phyloP scores from a whole-genome alignment of 2,797 vertebrate genomes.

The Muscicapa comitata region DNA sequence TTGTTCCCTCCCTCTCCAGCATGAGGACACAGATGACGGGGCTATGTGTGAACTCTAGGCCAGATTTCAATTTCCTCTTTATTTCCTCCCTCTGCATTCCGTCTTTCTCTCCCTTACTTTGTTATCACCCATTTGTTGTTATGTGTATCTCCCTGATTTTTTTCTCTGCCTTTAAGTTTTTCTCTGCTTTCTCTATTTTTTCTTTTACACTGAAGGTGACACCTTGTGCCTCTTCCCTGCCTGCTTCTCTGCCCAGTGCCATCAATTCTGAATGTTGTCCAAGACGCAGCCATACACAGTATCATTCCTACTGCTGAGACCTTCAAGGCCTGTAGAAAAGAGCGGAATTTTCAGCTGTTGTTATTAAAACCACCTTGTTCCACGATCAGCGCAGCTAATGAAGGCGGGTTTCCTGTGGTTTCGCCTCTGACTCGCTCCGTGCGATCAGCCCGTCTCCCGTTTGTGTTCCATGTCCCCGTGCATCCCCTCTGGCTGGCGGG shows the following conservation, averaged over 20 bases:
- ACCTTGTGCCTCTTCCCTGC: not conserved
- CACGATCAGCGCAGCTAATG: not conserved
- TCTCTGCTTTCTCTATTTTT: not conserved
- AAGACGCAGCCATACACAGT: not conserved
- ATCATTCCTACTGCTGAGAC: not conserved
- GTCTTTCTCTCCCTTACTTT: not conserved
- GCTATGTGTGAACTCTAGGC: not conserved
- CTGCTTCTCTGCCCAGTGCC: not conserved
- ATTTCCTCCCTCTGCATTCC: not conserved
- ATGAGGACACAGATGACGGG: not conserved
- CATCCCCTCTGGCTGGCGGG: not conserved
- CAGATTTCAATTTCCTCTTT: conserved; percentile 23
- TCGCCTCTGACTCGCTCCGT: not conserved
- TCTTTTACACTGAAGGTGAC: not conserved
- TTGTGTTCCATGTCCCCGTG: not conserved
- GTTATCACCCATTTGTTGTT: not conserved
- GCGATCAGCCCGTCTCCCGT: fast-evolving
- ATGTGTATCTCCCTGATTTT: fast-evolving
- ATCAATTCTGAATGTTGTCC: not conserved
- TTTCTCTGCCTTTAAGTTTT: not conserved
- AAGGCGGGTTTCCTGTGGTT: not conserved
- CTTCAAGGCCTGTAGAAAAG: not conserved
- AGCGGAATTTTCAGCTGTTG: not conserved
- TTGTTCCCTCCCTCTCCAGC: not conserved
- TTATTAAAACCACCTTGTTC: not conserved